Base-by-base conservation (phyloP, 2,797 vertebrate genomes). In the Amphiprion clarkii region DNA sequence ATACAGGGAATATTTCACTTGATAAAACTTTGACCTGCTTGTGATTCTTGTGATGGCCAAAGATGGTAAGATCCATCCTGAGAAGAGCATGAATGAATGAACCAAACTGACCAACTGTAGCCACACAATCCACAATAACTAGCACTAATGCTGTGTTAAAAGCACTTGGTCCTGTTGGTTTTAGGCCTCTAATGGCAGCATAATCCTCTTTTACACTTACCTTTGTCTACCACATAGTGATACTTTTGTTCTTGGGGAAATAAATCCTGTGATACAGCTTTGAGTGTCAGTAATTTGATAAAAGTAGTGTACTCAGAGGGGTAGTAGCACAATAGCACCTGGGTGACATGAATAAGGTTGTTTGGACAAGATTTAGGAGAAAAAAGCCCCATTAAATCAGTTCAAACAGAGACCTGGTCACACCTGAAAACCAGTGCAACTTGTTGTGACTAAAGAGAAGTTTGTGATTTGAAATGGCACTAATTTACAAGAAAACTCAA, bases 321-420 rank as follows among this genome's bases (percentile, higher is more conserved):
- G 13, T 17, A 33, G 11, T 21, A 39, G 21, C 44, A 59, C 16
- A 40, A 23, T 11, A 31, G 39, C 19, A 17, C 39, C n/a, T 19
- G 21, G 16, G 19, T 56, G 46, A 52, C 29, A 10, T 51, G 16
- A 52, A 51, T 44, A 17, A 19, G 7, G 4, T 36, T 48, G 58
- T 67, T 74, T 71, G 48, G 44, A 48, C 59, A 72, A 63, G 17
- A 33, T n/a, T 23, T n/a, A n/a, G 44, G 9, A n/a, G 8, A 19
- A 54, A 27, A 54, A 6, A 49, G 19, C 36, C 40, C 16, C 12
- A 12, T 46, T 12, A 58, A 19, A 6, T 16, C 1, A 14, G 2
- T 1, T 27, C 8, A 70, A 73, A 33, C 64, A 64, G 9, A 46
- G 29, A 53, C 33, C 8, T 13, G 9, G n/a, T 1, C 25, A 64